Percentiles rank a stretch among this genome's conserved stretches.
These are phyloP conservation scores for Micropoecilia bifurca DNA, from an alignment of 2,797 vertebrate species.

Conservation along the genomic window DNA sequence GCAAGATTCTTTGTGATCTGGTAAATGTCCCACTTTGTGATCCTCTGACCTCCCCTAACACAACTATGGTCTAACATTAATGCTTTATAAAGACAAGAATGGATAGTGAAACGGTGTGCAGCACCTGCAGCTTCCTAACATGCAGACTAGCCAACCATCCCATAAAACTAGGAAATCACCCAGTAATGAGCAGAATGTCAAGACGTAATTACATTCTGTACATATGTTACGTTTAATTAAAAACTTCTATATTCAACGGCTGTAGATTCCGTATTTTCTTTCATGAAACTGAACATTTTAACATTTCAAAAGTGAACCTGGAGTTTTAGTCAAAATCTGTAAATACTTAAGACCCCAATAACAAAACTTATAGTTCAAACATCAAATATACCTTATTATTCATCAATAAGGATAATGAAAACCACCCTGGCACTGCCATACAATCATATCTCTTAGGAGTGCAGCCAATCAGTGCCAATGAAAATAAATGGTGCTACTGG, in stretches of 20 bases:
- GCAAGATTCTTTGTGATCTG: not conserved
- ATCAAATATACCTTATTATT: not conserved
- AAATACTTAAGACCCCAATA: not conserved
- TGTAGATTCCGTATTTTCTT: not conserved
- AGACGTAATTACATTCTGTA: not conserved
- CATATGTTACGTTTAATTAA: not conserved
- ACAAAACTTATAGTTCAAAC: not conserved
- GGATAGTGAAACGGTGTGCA: not conserved
- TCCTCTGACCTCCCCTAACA: not conserved
- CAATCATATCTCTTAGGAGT: not conserved
- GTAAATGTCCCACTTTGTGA: not conserved
- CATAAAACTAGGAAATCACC: not conserved
- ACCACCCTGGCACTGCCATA: not conserved
- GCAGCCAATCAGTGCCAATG: not conserved
- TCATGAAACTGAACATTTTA: not conserved
- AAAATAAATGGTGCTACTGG: not conserved
- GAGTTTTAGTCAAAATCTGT: not conserved
- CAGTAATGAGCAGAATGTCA: not conserved
- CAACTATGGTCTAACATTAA: not conserved
- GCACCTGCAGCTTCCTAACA: not conserved
- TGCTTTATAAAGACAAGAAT: not conserved
- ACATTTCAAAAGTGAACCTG: not conserved
- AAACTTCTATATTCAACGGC: not conserved
- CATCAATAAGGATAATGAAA: not conserved
- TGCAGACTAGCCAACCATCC: not conserved